Conservation (phyloP, 37 sponge, comb jelly and placozoan species). For the Beroe forskalii region DNA sequence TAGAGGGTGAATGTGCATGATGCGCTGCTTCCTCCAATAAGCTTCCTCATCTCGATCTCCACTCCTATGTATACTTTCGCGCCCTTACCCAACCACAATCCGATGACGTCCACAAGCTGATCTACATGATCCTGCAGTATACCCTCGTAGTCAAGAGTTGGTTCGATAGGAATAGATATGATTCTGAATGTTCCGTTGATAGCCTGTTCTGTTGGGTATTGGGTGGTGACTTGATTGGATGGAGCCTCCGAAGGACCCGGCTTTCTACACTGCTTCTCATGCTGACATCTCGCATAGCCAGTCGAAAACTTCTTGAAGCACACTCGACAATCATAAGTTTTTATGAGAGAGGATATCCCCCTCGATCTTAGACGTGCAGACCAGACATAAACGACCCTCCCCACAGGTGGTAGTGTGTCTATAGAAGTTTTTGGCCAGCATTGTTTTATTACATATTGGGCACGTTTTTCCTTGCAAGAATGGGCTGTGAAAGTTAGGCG, state of each 20-base stretch:
- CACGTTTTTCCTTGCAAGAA: too few species aligned
- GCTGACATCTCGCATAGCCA: background rate
- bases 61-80: background rate
- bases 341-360: background rate
- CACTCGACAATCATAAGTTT: background rate
- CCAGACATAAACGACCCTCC: too few species aligned
- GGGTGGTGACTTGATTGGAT: background rate
- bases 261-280: background rate
- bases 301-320: background rate
- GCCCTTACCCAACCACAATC: background rate
- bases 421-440: too few species aligned
- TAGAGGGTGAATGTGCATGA: background rate
- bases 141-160: background rate
- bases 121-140: background rate
- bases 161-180: background rate
- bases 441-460: too few species aligned
- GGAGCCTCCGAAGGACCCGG: too few species aligned
- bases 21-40: background rate
- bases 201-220: background rate
- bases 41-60: background rate
- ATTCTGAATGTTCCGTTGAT: background rate
- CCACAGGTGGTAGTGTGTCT: too few species aligned
- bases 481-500: too few species aligned
- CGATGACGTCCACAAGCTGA: background rate
- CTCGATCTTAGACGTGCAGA: background rate